phyloP scores from a whole-genome alignment of 1,140 invertebrate species.

The Druon quercuslanigerum region DNA sequence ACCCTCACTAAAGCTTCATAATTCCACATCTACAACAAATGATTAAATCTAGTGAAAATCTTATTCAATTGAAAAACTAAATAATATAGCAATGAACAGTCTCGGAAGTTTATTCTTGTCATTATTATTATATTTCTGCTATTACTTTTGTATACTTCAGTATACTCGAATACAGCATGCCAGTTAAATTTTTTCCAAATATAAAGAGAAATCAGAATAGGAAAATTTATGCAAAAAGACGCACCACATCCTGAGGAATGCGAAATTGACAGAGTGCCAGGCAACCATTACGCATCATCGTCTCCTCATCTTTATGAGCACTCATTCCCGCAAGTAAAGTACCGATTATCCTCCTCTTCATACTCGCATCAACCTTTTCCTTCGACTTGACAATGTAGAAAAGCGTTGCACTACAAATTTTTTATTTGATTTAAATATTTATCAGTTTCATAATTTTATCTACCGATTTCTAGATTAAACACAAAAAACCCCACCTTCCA shows the following conservation, averaged over 20 bases:
- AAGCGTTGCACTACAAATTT: slow-evolving; percentile 86
- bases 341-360: slow-evolving; percentile 87
- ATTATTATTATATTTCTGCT: no score
- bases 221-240: slow-evolving; percentile 61
- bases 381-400: slow-evolving; percentile 95
- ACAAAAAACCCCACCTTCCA: slow-evolving; percentile 81
- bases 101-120: no score
- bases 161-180: background rate
- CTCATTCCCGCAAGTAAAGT: slow-evolving; percentile 93
- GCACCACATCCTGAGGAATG: slow-evolving; percentile 95
- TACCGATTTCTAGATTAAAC: background rate
- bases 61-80: slow-evolving; percentile 41
- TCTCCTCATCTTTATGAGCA: slow-evolving; percentile 87
- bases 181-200: slow-evolving; percentile 4
- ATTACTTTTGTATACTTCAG: no score
- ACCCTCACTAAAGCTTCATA: slow-evolving; percentile 92
- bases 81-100: background rate
- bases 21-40: slow-evolving; percentile 86
- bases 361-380: slow-evolving; percentile 81
- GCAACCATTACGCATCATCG: slow-evolving; percentile 97
- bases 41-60: slow-evolving; percentile 17
- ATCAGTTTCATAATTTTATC: slow-evolving; percentile 36
- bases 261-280: slow-evolving; percentile 95
- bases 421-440: slow-evolving; percentile 39
- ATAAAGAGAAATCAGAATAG: background rate